Percentiles rank a stretch among this genome's conserved stretches.
Evolutionary conservation across 2,888 invertebrate species (phyloP).

Genomic region (Aphidius colemani): DNA sequence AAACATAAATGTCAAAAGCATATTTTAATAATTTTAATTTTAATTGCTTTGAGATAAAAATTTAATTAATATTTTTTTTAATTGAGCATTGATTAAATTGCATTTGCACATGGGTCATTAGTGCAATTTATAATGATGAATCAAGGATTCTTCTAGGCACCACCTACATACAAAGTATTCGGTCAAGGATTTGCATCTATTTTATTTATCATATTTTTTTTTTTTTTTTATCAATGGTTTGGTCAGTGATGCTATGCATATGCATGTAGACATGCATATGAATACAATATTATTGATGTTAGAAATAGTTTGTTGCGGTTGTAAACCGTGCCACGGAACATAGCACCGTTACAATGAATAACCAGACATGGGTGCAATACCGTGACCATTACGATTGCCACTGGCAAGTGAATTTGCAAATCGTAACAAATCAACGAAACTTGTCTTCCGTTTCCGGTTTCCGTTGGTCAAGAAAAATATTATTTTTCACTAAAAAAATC

Average conservation of each 20-base stretch:
- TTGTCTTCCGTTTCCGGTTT: constrained; percentile 28
- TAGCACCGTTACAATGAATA: constrained; percentile 26
- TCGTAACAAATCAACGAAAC: constrained; percentile 19
- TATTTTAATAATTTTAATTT: no score
- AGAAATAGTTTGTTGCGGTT: constrained; percentile 1
- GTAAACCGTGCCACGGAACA: constrained; percentile 18
- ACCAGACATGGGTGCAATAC: constrained; percentile 19
- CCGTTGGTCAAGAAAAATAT: constrained; percentile 2
- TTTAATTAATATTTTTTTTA: constrained; percentile 9
- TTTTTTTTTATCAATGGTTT: not conserved
- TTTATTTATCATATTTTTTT: not conserved
- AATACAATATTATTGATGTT: constrained; percentile 17
- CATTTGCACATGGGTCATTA: constrained; percentile 26
- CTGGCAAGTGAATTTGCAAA: constrained; percentile 14
- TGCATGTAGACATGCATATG: not conserved
- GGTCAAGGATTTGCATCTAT: constrained; percentile 22
- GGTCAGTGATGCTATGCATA: not conserved
- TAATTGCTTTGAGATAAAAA: no score
- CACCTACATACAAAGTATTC: constrained; percentile 13
- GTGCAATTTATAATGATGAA: constrained; percentile 20
- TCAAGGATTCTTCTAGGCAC: constrained; percentile 8
- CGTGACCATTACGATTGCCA: constrained; percentile 18
- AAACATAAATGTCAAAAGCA: no score
- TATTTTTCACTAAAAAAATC: not conserved
- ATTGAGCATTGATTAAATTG: constrained; percentile 14